Percentiles rank a stretch among this genome's conserved stretches.
These are phyloP conservation scores for Chloroceryle aenea DNA, from an alignment of 2,113 vertebrate species.

Conservation along the genomic window DNA sequence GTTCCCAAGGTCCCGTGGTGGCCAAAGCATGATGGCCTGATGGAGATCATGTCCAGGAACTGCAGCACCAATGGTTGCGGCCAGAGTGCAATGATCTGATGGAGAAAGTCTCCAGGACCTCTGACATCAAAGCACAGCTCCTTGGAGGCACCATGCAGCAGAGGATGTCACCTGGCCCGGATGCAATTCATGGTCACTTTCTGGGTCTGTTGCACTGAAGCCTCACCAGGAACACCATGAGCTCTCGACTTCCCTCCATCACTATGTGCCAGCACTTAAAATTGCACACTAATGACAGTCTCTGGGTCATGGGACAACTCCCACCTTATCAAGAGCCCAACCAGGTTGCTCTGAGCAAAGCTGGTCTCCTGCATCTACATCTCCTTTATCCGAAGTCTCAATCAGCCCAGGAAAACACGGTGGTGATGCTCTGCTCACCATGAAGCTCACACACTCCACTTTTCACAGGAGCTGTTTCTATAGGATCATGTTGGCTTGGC, in stretches of 20 bases:
- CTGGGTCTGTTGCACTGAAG: background rate
- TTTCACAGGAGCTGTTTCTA: background rate
- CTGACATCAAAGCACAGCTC: accelerated
- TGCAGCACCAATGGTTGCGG: accelerated
- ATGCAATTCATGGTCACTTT: background rate
- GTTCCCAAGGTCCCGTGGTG: background rate
- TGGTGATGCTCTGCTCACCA: background rate
- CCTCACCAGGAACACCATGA: background rate
- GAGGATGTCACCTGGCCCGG: accelerated
- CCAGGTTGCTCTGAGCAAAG: background rate
- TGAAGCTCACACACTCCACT: background rate
- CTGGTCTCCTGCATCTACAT: background rate
- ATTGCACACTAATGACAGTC: accelerated
- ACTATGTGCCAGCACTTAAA: background rate
- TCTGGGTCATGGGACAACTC: background rate
- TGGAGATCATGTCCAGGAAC: background rate
- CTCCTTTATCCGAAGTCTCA: background rate
- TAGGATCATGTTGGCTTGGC: background rate
- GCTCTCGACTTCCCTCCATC: background rate
- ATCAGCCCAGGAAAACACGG: background rate
- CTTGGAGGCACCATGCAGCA: accelerated
- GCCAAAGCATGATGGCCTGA: background rate
- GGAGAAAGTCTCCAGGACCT: background rate
- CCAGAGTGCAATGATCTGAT: accelerated
- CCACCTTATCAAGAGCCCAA: background rate